These are phyloP conservation scores for Acanthococcus lagerstroemiae DNA, from an alignment of 2,888 invertebrate species.

Conservation along the genomic window DNA sequence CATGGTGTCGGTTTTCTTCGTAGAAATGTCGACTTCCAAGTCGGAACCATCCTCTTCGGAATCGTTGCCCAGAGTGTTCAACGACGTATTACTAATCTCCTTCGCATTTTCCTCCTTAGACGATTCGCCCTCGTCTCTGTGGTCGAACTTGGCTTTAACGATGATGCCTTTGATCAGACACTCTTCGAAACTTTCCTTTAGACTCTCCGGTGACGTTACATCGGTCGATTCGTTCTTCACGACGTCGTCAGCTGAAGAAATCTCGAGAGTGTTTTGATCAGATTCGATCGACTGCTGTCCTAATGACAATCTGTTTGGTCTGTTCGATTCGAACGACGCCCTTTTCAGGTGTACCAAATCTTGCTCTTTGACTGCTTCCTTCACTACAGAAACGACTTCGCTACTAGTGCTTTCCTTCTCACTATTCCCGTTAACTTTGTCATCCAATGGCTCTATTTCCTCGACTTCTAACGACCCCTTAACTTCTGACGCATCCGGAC, in stretches of 20 bases:
- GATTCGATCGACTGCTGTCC: slow-evolving; percentile 24
- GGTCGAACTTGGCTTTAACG: slow-evolving; percentile 3
- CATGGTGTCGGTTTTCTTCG: background rate
- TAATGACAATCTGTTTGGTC: slow-evolving; percentile 16
- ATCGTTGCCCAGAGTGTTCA: slow-evolving; percentile 25
- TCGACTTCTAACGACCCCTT: background rate
- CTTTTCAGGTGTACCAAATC: background rate
- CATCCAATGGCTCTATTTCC: background rate
- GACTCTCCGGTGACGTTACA: slow-evolving; percentile 12
- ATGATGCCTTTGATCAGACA: slow-evolving; percentile 1
- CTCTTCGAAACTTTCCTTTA: slow-evolving; percentile 12
- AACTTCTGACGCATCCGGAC: background rate
- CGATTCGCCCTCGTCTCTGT: slow-evolving; percentile 3
- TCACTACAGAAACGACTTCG: slow-evolving; percentile 16
- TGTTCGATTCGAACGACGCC: background rate
- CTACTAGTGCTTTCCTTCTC: slow-evolving; percentile 21
- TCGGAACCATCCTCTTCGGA: slow-evolving; percentile 24
- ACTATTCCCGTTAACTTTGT: slow-evolving; percentile 8
- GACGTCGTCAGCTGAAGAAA: slow-evolving; percentile 23
- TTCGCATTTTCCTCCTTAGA: slow-evolving; percentile 1
- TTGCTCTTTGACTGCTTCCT: background rate
- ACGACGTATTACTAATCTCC: slow-evolving; percentile 27
- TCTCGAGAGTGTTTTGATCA: slow-evolving; percentile 18
- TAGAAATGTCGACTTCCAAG: slow-evolving; percentile 4
- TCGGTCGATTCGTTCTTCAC: slow-evolving; percentile 20